Evolutionary conservation across 30 jellyfish, hydroid and myxozoan genomes (phyloP).

Genomic region (Chrysaora quinquecirrha): DNA sequence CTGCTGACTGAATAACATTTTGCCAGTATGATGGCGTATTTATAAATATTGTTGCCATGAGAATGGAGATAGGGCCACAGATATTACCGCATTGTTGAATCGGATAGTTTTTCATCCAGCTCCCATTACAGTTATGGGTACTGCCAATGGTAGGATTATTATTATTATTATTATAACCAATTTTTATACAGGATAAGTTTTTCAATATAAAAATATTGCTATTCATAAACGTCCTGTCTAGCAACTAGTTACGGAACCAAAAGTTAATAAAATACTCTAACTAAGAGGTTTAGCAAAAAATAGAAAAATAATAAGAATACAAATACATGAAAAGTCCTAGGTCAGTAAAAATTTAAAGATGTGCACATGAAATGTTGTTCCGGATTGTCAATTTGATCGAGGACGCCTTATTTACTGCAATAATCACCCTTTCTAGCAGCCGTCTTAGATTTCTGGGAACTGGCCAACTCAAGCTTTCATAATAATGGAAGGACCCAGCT

Average conservation of each 20-base stretch:
- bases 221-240: no score
- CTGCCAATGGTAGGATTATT: no score
- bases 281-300: no score
- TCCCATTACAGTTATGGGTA: neutral
- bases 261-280: no score
- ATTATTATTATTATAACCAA: no score
- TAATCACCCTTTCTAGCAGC: constrained; percentile 10
- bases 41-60: constrained; percentile 6
- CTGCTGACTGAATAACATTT: constrained; percentile 12
- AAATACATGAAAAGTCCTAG: no score
- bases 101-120: constrained; percentile 10
- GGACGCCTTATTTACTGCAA: neutral
- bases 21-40: constrained; percentile 12
- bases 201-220: no score
- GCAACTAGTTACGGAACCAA: no score
- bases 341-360: neutral
- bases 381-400: neutral
- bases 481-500: no score
- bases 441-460: constrained; percentile 20
- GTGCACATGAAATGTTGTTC: neutral
- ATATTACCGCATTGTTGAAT: constrained; percentile 10
- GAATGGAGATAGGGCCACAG: constrained; percentile 2
- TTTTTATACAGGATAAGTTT: no score
- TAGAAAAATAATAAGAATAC: no score
- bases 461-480: constrained; percentile 40